These are phyloP conservation scores for Limnephilus auricula DNA, from an alignment of 2,888 invertebrate species.

Conservation along the genomic window DNA sequence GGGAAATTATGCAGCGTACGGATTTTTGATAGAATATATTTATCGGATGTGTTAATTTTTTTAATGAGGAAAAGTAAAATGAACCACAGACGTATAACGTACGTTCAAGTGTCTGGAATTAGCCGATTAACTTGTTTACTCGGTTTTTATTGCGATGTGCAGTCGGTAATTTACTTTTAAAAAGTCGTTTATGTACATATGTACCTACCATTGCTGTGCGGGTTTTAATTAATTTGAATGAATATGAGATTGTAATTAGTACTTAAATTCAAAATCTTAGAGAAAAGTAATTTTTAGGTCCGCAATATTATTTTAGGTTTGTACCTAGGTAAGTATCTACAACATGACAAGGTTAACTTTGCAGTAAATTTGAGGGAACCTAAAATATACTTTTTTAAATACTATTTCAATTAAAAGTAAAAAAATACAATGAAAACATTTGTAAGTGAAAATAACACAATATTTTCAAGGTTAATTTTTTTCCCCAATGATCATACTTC, in stretches of 20 bases:
- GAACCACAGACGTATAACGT: neutral
- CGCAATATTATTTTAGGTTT: too few relatives aligned
- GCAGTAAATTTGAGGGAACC: too few relatives aligned
- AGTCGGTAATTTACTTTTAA: neutral
- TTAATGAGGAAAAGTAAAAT: slow-evolving; percentile 43
- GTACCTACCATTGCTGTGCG: neutral
- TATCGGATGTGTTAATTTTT: slow-evolving; percentile 17
- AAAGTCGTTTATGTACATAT: neutral
- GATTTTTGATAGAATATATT: slow-evolving; percentile 4
- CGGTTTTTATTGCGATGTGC: neutral
- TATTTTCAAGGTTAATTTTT: too few relatives aligned
- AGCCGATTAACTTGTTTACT: neutral
- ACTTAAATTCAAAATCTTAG: too few relatives aligned
- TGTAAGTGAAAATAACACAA: too few relatives aligned
- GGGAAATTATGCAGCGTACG: slow-evolving; percentile 23
- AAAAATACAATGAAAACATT: too few relatives aligned
- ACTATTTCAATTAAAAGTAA: too few relatives aligned
- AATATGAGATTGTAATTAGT: neutral
- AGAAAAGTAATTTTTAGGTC: too few relatives aligned
- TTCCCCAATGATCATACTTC: too few relatives aligned
- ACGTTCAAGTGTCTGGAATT: neutral
- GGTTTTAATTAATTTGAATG: neutral
- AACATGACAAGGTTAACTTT: too few relatives aligned
- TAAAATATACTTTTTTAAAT: too few relatives aligned
- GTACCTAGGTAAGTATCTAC: too few relatives aligned